These are phyloP conservation scores for Xanthostigma xanthostigma DNA, from an alignment of 2,888 invertebrate genomes.

Conservation along the genomic window DNA sequence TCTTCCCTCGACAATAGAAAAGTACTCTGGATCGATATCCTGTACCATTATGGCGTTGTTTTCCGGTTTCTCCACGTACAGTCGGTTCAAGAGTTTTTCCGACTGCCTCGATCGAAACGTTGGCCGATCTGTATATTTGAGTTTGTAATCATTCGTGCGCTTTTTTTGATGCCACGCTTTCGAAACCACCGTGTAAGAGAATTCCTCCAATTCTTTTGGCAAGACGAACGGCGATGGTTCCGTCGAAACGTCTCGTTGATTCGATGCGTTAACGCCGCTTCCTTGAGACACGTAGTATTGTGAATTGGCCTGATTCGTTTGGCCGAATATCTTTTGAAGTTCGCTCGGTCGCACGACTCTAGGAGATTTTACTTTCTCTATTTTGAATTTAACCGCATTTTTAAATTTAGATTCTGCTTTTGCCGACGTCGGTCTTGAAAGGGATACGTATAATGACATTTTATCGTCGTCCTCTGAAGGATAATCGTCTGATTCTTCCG, in stretches of 20 bases:
- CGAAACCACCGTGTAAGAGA: constrained; percentile 28
- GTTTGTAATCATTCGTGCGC: constrained; percentile 20
- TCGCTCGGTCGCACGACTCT: too few species aligned
- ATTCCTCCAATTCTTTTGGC: constrained; percentile 28
- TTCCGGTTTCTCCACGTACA: constrained; percentile 39
- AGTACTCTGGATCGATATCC: constrained; percentile 50
- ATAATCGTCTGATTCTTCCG: too few species aligned
- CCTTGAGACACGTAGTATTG: constrained; percentile 20
- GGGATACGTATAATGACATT: too few species aligned
- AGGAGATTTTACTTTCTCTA: too few species aligned
- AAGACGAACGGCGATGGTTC: constrained; percentile 30
- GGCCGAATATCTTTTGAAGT: constrained; percentile 4
- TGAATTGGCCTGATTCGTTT: not conserved
- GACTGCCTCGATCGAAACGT: constrained; percentile 22
- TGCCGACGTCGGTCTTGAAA: too few species aligned
- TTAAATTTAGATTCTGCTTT: too few species aligned
- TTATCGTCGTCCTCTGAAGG: too few species aligned
- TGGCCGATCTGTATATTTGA: constrained; percentile 22
- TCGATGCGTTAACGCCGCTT: constrained; percentile 16
- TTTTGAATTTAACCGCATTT: too few species aligned
- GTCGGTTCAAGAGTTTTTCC: constrained; percentile 37
- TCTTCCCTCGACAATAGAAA: constrained; percentile 43
- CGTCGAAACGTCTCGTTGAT: constrained; percentile 21
- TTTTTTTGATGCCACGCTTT: constrained; percentile 24
- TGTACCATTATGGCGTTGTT: constrained; percentile 41